Percentiles rank a stretch among this genome's conserved stretches.
Conservation (phyloP, 37 sponge, comb jelly and placozoan genomes). For the Beroe ovata region DNA sequence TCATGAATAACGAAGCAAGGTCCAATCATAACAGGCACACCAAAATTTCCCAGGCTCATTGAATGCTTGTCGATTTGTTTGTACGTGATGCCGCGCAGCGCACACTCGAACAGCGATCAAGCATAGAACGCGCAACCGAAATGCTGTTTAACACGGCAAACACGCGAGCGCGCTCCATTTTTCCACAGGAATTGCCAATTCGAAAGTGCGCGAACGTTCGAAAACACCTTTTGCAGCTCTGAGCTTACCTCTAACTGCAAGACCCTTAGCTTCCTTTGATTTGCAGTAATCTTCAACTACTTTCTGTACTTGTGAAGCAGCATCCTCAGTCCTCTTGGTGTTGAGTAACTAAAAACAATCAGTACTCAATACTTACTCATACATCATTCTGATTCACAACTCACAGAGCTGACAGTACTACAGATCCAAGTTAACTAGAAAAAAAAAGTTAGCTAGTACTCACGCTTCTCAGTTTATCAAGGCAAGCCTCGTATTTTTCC, state of each 20-base stretch:
- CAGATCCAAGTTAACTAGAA: no score
- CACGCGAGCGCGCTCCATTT: not conserved
- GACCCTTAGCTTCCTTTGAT: not conserved
- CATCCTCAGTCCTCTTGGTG: not conserved
- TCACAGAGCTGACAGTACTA: no score
- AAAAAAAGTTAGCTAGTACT: no score
- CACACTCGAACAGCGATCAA: no score
- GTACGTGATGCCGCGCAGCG: no score
- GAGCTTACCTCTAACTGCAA: not conserved
- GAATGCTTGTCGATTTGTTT: no score
- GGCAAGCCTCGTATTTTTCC: not conserved
- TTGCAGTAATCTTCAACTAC: slow-evolving; percentile 1
- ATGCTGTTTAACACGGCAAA: not conserved
- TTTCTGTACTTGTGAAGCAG: slow-evolving; percentile 41
- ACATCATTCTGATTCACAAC: no score
- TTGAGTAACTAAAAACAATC: not conserved
- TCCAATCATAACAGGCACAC: no score
- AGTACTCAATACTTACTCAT: no score
- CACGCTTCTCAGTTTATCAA: slow-evolving; percentile 1
- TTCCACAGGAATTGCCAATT: not conserved
- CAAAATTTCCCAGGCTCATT: no score
- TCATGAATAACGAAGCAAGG: not conserved
- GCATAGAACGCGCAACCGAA: not conserved
- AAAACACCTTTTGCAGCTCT: not conserved
- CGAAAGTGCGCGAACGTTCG: slow-evolving; percentile 58